Base-by-base conservation (phyloP, 1,140 invertebrate genomes). In the Zaprionus ghesquierei region DNA sequence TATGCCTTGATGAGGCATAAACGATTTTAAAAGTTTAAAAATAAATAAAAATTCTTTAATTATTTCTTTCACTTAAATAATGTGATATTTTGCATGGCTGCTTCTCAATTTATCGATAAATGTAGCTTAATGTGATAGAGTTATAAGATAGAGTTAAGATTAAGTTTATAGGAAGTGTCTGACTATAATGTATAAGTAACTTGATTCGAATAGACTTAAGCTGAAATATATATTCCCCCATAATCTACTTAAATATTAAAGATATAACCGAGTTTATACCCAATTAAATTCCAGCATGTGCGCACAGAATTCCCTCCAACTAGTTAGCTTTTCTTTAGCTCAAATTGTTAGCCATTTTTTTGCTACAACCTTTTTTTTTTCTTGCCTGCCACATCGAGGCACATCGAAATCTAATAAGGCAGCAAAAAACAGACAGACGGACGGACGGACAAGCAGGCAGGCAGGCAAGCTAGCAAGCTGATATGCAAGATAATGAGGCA, bases 1-100 rank as follows among this genome's bases (percentile, higher is more conserved):
- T 25, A 35, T 35, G 13, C 33, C 33, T 35, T 0, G 18, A 18
- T 20, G 22, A 46, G 35, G 9, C 9, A 46, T 44, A 44, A 44
- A 6, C 38, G 6, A 15, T 44, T 46, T 22, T 9, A 46, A 20
- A 46, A 46, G n/a, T n/a, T n/a, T 10, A 20, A 22, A 20, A 46
- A 46, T 3, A 12, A 22, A 44, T 27, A 35, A 35, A 35, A 12
- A 35, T n/a, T n/a, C n/a, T 41, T 15, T 13, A 41, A 15, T 41
- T 5, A 41, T 8, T 41, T 41, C 2, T 41, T n/a, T n/a, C n/a
- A n/a, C 27, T 29, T 5, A 8, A 29, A 29, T 64, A 54, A 54
- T 76, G 76, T 59, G 80, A 82, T 84, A 82, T 63, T 84, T 79
- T 85, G 41, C 81, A 80, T 61, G 51, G 73, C 55, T 69, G 55